phyloP scores from a whole-genome alignment of 2,113 vertebrate genomes.

The Canis aureus region DNA sequence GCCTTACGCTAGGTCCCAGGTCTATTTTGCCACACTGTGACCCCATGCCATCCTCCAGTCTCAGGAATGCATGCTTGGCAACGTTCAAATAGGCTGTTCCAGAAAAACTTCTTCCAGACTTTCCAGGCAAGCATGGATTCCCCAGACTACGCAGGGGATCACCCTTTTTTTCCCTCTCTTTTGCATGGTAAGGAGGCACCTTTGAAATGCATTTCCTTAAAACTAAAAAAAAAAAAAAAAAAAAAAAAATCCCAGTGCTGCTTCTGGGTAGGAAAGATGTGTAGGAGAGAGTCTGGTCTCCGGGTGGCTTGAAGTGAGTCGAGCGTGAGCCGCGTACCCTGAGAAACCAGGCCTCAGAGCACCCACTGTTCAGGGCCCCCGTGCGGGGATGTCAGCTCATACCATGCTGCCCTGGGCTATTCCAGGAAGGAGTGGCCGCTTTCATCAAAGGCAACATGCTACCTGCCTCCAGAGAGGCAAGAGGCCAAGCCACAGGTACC shows the following conservation, averaged over 20 bases:
- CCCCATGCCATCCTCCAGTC: not conserved
- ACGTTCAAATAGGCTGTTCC: not conserved
- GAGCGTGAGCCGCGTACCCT: accelerated
- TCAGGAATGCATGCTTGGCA: not conserved
- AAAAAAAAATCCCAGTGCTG: not conserved
- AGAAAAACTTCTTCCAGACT: not conserved
- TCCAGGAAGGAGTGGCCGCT: not conserved
- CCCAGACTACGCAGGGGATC: not conserved
- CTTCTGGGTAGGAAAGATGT: not conserved
- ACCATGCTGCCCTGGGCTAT: not conserved
- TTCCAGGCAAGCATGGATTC: not conserved
- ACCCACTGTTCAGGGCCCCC: not conserved
- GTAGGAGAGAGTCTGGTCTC: accelerated
- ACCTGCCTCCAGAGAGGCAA: not conserved
- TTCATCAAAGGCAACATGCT: not conserved
- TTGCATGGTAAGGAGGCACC: not conserved
- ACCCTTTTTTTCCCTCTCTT: not conserved
- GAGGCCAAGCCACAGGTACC: not conserved
- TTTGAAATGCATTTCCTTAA: not conserved
- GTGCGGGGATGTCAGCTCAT: accelerated
- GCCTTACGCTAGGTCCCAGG: not conserved
- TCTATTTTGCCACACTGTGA: not conserved
- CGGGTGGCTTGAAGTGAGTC: accelerated
- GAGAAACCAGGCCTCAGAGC: not conserved
- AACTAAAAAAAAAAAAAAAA: not conserved